These are phyloP conservation scores for Drosophila suzukii DNA, from an alignment of 1,140 invertebrate genomes.

Conservation along the genomic window DNA sequence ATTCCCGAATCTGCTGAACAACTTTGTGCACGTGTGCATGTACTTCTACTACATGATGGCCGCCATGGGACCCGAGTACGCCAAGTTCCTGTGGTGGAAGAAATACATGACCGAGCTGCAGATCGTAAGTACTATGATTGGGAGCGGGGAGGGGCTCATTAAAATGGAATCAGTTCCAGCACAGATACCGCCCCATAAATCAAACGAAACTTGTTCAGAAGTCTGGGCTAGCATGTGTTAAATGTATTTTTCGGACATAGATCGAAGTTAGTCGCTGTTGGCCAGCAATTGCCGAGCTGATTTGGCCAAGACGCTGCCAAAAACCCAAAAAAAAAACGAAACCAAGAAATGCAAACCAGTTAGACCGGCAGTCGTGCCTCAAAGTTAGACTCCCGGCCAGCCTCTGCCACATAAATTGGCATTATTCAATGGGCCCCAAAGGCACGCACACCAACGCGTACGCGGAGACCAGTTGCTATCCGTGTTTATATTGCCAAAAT, in stretches of 20 bases:
- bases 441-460: constrained; percentile 47
- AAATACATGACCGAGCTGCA: constrained; percentile 96
- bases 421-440: constrained; percentile 56
- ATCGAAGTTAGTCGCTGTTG: constrained; percentile 41
- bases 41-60: constrained; percentile 96
- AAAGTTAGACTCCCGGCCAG: constrained; percentile 22
- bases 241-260: constrained; percentile 63
- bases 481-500: constrained; percentile 39
- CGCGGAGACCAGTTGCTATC: constrained; percentile 35
- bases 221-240: constrained; percentile 50
- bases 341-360: constrained; percentile 63
- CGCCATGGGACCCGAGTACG: constrained; percentile 95
- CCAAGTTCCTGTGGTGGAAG: constrained; percentile 98
- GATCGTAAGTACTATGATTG: constrained; percentile 88
- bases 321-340: constrained; percentile 1
- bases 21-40: constrained; percentile 97
- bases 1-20: constrained; percentile 96
- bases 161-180: constrained; percentile 66
- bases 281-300: constrained; percentile 29
- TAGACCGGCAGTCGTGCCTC: constrained; percentile 62
- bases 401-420: constrained; percentile 66
- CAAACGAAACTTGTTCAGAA: constrained; percentile 72
- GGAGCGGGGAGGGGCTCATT: constrained; percentile 24
- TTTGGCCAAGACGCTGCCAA: constrained; percentile 36
- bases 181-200: constrained; percentile 25